Percentiles rank a stretch among this genome's conserved stretches.
These are phyloP conservation scores for Caenorhabditis brenneri DNA, from an alignment of 1,140 invertebrate species.

Conservation along the genomic window DNA sequence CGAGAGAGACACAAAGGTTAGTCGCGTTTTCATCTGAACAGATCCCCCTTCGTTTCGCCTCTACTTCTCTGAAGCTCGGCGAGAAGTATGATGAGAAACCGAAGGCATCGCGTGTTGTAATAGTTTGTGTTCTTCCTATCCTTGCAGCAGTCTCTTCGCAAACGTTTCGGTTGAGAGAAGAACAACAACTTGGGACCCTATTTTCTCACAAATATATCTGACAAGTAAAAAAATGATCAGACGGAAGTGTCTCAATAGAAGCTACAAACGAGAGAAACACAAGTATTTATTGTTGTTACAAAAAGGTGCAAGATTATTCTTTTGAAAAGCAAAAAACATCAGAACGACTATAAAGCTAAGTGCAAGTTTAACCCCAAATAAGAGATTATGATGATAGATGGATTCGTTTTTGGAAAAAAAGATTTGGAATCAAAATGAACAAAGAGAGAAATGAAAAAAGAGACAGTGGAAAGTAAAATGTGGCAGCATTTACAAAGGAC, in stretches of 20 bases:
- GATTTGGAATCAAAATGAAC: background rate
- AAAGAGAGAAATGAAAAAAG: background rate
- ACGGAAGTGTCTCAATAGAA: background rate
- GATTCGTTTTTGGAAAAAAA: background rate
- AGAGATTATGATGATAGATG: background rate
- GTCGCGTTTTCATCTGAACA: slow-evolving; percentile 35
- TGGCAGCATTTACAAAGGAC: slow-evolving; percentile 29
- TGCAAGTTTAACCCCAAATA: background rate
- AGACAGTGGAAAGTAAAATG: background rate
- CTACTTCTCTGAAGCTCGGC: background rate
- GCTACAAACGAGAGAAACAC: background rate
- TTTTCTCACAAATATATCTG: slow-evolving; percentile 13
- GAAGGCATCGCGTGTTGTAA: slow-evolving; percentile 9
- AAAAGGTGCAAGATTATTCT: background rate
- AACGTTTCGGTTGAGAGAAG: background rate
- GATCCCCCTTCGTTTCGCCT: background rate
- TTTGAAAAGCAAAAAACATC: background rate
- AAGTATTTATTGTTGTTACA: slow-evolving; percentile 12
- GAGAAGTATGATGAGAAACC: background rate
- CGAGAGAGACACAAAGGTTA: slow-evolving; percentile 15
- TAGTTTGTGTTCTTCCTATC: slow-evolving; percentile 19
- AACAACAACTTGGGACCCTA: slow-evolving; percentile 31
- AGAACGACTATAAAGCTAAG: slow-evolving; percentile 15
- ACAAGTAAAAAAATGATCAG: slow-evolving; percentile 32
- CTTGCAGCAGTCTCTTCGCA: background rate